Evolutionary conservation across 1,140 invertebrate species (phyloP), one percentile per base, ranked within the genome.

Genomic region (Cephus cinctus): DNA sequence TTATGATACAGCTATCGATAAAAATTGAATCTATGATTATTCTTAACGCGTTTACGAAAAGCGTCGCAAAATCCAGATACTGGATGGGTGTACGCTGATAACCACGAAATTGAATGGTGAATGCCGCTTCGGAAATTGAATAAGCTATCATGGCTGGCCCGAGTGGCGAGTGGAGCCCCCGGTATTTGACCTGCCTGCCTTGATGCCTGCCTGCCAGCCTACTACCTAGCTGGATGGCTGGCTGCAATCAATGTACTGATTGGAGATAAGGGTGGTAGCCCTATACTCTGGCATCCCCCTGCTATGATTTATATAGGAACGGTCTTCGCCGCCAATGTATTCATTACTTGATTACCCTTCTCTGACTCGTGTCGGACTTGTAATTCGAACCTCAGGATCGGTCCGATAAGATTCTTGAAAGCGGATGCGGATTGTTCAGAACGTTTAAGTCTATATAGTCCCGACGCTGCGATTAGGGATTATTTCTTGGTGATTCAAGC

Each of bases 41-140:
- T 36, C 34, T 36, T 36, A 36, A 36, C 34, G 34, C 27, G 27
- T 11, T 30, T 9, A 12, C 14, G 27, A 52, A 59, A 58, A 60
- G 46, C 47, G 47, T 49, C 42, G 53, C 50, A 56, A 67, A 67
- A 65, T 61, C 46, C 49, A 56, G 63, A 63, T 63, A 60, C 48
- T 12, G 63, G 52, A 64, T 62, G 59, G 56, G 54, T 56, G 46
- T 38, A 53, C 47, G 55, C 55, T 68, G 65, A 73, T 71, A 69
- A 69, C 54, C 60, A 57, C 50, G 59, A 57, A 71, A 71, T 71
- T 72, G 68, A 73, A 72, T 71, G 59, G 69, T 57, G 67, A 67
- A 71, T 73, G 61, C 56, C 62, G 68, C 61, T 73, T 69, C 71
- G 71, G 71, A 73, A 73, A 73, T 73, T 73, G 71, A 72, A 71